Evolutionary conservation across 2,888 invertebrate genomes (phyloP).

Genomic region (Caenorhabditis sp.): DNA sequence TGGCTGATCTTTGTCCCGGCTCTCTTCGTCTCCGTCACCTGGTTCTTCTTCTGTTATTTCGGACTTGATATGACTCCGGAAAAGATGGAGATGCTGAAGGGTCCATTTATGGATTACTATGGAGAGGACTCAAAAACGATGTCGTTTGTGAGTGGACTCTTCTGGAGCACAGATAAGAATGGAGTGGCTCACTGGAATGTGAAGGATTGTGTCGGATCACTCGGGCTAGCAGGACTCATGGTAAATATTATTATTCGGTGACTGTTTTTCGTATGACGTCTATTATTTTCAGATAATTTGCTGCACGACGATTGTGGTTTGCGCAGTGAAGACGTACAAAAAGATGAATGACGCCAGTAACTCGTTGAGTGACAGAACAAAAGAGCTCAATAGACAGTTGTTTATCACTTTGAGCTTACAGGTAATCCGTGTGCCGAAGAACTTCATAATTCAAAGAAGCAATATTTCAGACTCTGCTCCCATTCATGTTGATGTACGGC

Average conservation of each 20-base stretch:
- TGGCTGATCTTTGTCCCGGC: slow-evolving; percentile 31
- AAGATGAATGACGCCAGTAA: slow-evolving; percentile 50
- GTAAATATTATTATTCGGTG: slow-evolving; percentile 1
- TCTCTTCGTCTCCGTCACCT: slow-evolving; percentile 24
- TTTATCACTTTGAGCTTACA: slow-evolving; percentile 44
- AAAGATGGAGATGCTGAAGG: slow-evolving; percentile 23
- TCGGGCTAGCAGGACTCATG: slow-evolving; percentile 42
- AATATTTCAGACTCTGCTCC: slow-evolving; percentile 47
- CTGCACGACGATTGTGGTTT: slow-evolving; percentile 41
- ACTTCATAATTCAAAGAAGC: background rate
- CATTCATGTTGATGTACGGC: slow-evolving; percentile 41
- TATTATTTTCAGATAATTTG: slow-evolving; percentile 41
- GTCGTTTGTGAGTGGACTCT: slow-evolving; percentile 33
- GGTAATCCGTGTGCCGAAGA: background rate
- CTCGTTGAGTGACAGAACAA: slow-evolving; percentile 42
- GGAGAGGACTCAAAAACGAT: slow-evolving; percentile 38
- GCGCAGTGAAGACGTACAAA: slow-evolving; percentile 47
- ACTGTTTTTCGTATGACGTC: background rate
- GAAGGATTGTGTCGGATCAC: slow-evolving; percentile 40
- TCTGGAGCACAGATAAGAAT: slow-evolving; percentile 25
- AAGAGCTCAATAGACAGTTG: slow-evolving; percentile 45
- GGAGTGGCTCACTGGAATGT: slow-evolving; percentile 36
- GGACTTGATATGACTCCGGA: slow-evolving; percentile 31
- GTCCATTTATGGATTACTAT: slow-evolving; percentile 23
- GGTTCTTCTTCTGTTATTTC: slow-evolving; percentile 49